phyloP scores from a whole-genome alignment of 2,113 vertebrate species.

The Scytalopus superciliaris region DNA sequence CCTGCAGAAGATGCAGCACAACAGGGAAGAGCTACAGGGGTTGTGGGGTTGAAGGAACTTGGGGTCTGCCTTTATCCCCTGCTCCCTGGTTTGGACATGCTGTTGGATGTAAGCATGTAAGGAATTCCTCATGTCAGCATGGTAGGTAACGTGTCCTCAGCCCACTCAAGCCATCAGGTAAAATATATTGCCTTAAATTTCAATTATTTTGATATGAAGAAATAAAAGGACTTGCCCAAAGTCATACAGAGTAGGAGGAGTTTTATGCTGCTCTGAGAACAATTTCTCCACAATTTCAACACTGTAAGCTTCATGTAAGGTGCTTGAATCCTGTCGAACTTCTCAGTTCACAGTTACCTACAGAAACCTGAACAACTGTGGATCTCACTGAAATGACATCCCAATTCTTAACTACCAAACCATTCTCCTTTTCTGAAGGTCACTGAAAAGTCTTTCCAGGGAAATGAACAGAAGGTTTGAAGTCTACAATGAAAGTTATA shows the following conservation, averaged over 20 bases:
- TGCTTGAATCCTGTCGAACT: background rate
- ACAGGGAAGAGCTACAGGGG: fast-evolving
- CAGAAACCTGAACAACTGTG: background rate
- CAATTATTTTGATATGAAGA: background rate
- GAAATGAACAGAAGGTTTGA: background rate
- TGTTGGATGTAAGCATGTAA: background rate
- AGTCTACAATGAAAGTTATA: background rate
- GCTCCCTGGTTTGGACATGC: background rate
- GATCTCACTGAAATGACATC: background rate
- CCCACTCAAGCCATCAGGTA: background rate
- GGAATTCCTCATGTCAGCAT: background rate
- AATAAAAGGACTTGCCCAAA: background rate
- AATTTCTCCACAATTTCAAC: background rate
- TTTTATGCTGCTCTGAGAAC: background rate
- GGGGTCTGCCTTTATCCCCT: background rate
- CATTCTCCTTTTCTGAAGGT: background rate
- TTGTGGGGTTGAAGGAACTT: background rate
- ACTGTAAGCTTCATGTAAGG: background rate
- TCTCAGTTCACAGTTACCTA: background rate
- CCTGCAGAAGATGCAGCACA: background rate
- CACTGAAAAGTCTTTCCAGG: background rate
- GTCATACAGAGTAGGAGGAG: background rate
- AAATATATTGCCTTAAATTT: background rate
- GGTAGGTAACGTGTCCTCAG: background rate
- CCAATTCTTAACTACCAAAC: background rate